A percentile compares a stretch with the other conserved stretches of the same genome.
phyloP scores from a whole-genome alignment of 2,888 invertebrate genomes.

The Callyntrura guangdongensis region DNA sequence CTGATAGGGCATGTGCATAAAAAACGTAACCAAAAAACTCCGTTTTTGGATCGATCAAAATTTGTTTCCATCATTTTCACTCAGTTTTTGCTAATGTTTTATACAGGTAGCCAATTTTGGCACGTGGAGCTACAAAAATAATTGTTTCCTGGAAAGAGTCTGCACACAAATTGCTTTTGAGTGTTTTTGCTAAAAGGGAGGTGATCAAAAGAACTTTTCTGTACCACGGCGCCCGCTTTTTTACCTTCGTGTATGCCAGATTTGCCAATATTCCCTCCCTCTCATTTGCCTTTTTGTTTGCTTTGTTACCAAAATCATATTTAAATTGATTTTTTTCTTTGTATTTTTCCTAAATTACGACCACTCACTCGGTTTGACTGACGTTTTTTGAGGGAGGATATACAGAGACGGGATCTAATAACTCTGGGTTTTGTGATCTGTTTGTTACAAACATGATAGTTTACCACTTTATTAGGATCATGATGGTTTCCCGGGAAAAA shows the following conservation, averaged over 20 bases:
- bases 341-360: neutral
- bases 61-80: no score
- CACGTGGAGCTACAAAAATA: neutral
- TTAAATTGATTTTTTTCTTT: neutral
- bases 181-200: neutral
- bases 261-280: no score
- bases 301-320: neutral
- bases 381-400: neutral
- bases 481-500: neutral
- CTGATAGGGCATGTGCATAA: no score
- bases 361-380: neutral
- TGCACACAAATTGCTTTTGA: neutral
- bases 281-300: neutral
- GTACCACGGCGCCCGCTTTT: no score
- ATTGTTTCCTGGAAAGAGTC: neutral
- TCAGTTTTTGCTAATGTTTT: no score
- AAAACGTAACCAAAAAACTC: no score
- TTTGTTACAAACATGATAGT: neutral
- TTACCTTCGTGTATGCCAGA: neutral
- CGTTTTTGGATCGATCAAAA: no score
- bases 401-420: no score
- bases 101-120: no score
- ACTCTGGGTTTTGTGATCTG: neutral
- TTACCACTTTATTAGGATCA: neutral
- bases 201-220: no score